Base-by-base conservation (phyloP, 2,797 vertebrate species). In the Coendou prehensilis region DNA sequence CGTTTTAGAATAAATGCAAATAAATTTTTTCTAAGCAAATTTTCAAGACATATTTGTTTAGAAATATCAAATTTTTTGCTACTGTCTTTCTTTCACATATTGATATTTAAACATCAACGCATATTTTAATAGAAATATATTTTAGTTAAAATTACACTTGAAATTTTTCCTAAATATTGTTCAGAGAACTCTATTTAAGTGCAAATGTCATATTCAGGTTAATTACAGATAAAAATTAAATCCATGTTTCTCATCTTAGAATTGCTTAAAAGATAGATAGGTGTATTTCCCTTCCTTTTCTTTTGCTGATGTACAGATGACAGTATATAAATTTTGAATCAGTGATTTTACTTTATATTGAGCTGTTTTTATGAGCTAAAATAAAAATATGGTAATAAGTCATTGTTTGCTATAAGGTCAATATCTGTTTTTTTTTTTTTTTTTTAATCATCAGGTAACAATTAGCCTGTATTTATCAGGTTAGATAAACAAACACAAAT, bases 1-100 rank as follows among this genome's bases (percentile, higher is more conserved):
- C 41, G 0, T 83, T 94, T n/a, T 95, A 75, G 22, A 93, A 94
- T 69, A 87, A 97, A 82, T 41, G 0, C 88, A 85, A 94, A 93
- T 90, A 61, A 61, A 59, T 93, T 96, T 52, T n/a, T 96, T 75
- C 23, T 47, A 89, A 85, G 52, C 10, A 81, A 41, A 71, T 87
- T 96, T 64, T 76, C 92, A 20, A 75, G 69, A 63, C 4, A 1
- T 63, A 69, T 87, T 96, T 64, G 20, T 52, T 96, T 98, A 91
- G 15, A 96, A 82, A 75, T 71, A 28, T 15, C 28, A 57, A 45
- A 33, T 23, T 80, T 80, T 86, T 86, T 20, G 45, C 22, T 73
- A 2, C 45, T 52, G 26, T 67, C 15, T 54, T 78, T 54, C 28
- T 87, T 69, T 89, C 13, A 78, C 9, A 6, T 73, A 30, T 64